Conservation (phyloP, 2,113 vertebrate species). For the Mungos mungo region DNA sequence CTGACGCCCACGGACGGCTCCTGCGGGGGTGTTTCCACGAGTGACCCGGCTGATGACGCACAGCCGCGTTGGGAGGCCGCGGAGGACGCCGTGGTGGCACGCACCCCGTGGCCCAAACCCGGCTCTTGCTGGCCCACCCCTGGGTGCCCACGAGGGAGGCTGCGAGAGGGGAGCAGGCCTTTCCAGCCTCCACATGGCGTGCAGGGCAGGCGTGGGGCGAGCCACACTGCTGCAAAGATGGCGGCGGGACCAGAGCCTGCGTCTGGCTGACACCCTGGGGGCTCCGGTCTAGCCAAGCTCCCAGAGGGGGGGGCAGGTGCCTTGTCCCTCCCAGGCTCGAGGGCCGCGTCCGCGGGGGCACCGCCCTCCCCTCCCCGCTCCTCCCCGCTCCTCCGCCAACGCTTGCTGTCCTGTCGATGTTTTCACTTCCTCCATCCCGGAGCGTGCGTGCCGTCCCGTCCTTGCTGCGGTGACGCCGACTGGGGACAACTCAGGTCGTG, state of each 20-base stretch:
- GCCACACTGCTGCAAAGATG: rapidly evolving
- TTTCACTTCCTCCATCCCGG: rapidly evolving
- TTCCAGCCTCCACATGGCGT: rapidly evolving
- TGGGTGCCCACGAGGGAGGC: neutral
- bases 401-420: rapidly evolving
- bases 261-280: neutral
- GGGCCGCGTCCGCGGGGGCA: neutral
- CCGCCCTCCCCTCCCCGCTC: rapidly evolving
- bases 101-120: rapidly evolving
- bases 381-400: rapidly evolving
- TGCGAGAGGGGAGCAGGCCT: neutral
- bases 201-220: rapidly evolving
- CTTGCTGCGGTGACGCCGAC: rapidly evolving
- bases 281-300: neutral
- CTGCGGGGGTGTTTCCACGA: rapidly evolving
- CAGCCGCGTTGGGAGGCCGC: rapidly evolving
- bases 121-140: rapidly evolving
- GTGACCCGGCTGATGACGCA: rapidly evolving
- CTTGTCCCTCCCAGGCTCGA: too few species aligned
- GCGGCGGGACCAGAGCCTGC: rapidly evolving
- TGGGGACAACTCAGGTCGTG: rapidly evolving
- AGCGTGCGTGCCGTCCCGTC: rapidly evolving
- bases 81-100: rapidly evolving
- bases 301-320: neutral
- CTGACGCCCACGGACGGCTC: neutral